A percentile compares a stretch with the other conserved stretches of the same genome.
phyloP scores from a whole-genome alignment of 1,140 invertebrate genomes.

The Zeugodacus cucurbitae region DNA sequence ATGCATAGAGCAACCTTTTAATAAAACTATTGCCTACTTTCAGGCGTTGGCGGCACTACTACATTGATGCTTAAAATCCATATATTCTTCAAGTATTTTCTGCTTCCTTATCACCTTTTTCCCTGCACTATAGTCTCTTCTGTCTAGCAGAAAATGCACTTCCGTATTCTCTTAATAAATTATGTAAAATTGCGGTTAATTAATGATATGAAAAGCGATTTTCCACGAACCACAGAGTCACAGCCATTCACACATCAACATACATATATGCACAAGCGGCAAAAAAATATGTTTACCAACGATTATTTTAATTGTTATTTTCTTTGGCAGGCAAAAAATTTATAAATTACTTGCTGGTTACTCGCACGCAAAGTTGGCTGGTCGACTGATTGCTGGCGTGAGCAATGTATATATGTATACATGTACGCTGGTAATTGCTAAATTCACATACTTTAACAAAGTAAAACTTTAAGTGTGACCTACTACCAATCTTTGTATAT shows the following conservation, averaged over 20 bases:
- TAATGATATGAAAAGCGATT: not conserved
- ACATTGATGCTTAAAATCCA: too few relatives aligned
- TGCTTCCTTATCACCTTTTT: too few relatives aligned
- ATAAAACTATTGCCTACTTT: not conserved
- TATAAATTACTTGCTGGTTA: too few relatives aligned
- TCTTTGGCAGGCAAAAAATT: not conserved
- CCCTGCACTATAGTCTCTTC: not conserved
- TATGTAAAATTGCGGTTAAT: not conserved
- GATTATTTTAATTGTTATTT: conserved; percentile 30
- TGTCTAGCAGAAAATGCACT: not conserved
- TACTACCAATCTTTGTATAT: too few relatives aligned
- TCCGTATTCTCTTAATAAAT: not conserved
- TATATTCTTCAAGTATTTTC: too few relatives aligned
- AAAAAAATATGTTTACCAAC: not conserved
- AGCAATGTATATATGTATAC: not conserved
- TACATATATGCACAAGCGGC: not conserved
- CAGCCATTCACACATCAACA: not conserved
- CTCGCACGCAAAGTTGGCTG: too few relatives aligned
- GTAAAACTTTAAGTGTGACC: too few relatives aligned
- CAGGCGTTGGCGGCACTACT: not conserved
- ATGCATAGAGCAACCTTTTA: too few relatives aligned
- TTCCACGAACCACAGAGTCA: not conserved
- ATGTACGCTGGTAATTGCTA: too few relatives aligned
- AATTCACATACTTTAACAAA: too few relatives aligned
- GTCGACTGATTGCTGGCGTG: not conserved